A percentile compares a stretch with the other conserved stretches of the same genome.
Conservation (phyloP, 2,113 vertebrate genomes). For the Sula dactylatra region DNA sequence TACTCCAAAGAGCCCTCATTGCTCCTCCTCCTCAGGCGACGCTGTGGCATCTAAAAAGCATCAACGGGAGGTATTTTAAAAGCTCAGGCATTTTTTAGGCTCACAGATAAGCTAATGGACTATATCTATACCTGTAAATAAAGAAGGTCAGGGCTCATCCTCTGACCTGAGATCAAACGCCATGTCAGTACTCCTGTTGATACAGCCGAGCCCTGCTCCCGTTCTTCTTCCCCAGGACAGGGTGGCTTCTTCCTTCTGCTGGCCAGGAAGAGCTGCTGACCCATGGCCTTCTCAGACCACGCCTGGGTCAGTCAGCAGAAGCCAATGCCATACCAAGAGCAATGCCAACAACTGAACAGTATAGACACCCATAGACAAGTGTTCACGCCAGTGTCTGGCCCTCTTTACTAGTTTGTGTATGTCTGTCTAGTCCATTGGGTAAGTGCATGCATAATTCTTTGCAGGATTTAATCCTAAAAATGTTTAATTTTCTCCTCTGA, state of each 20-base stretch:
- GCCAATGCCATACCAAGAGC: not conserved
- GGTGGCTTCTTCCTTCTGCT: not conserved
- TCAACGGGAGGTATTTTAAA: not conserved
- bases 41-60: not conserved
- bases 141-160: not conserved
- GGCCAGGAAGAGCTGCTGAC: not conserved
- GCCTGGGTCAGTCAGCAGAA: not conserved
- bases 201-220: not conserved
- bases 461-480: not conserved
- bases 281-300: not conserved
- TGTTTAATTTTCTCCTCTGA: not conserved
- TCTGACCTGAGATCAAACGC: not conserved
- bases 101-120: not conserved
- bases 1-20: not conserved
- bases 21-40: not conserved
- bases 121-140: not conserved
- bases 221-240: not conserved
- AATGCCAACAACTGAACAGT: not conserved
- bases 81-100: not conserved
- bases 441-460: not conserved
- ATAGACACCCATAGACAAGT: not conserved
- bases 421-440: not conserved
- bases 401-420: not conserved
- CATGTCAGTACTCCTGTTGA: not conserved
- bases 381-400: not conserved